Base-by-base conservation (phyloP, 2,113 vertebrate species). In the Heterotilapia buettikoferi region DNA sequence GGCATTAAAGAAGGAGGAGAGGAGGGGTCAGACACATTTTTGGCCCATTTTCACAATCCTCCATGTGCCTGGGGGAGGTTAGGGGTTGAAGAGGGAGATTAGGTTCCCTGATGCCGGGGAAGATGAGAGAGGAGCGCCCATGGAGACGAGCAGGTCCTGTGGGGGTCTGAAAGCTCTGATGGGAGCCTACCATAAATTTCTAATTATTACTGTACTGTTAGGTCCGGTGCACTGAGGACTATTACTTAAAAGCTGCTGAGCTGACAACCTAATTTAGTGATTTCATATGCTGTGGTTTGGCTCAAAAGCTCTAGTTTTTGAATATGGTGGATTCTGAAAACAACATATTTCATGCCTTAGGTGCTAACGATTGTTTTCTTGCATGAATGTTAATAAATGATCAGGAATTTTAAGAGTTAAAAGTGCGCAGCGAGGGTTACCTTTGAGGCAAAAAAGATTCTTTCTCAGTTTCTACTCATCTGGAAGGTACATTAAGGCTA, bases 91-190 rank as follows among this genome's bases (percentile, higher is more conserved):
- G 93, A 86, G 86, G 89, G 33, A 93, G 92, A 94, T 96, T 92
- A 94, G 90, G 90, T 95, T 95, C 92, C 91, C 86, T 94, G 94
- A 93, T 95, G 94, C 92, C 83, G 24, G 76, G 80, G 91, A 90
- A 94, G 91, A 95, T 94, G 95, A 91, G 89, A 94, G 89, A 88
- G 84, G 53, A 87, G 84, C 1, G 59, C 89, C 90, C 43, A 40
- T 24, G 21, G 90, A 93, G 90, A 92, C 16, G 36, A 85, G 38
- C 40, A 52, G 66, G 86, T 93, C 86, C 87, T 80, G 59, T 81
- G 83, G 86, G 89, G 89, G 87, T 89, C 80, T 68, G 82, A 50
- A 82, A 57, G 52, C 13, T n/a, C 26, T 76, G 50, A 45, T 57
- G 45, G 84, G 80, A 84, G 57, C 38, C 88, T 71, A 45, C 31